Evolutionary conservation across 1,140 invertebrate genomes (phyloP), one percentile per base, ranked within the genome.

Genomic region (Sarcophaga peregrina): DNA sequence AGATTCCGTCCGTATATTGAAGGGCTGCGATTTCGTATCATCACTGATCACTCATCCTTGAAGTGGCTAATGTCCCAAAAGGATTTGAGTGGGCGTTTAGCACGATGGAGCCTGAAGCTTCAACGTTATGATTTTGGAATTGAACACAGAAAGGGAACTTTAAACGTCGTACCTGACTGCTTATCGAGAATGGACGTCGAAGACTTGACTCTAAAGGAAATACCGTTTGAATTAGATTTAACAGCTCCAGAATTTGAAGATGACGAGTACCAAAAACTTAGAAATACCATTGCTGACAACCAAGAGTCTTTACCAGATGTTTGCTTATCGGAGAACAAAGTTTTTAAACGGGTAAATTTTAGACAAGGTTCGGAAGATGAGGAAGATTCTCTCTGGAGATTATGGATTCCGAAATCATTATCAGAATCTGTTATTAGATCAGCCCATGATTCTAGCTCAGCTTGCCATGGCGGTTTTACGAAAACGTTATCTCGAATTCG

Each of bases 1-100:
- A 90, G 91, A 75, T 92, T 92, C 83, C 84, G 89, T 58, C 84
- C 86, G 7, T 92, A 91, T 84, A 45, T 92, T 5, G 87, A 90
- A 78, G 90, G 88, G 1, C 75, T 86, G 2, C 47, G 86, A 47
- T 92, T 92, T 83, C 83, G 83, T 7, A 83, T 91, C 5, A 84
- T 91, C 45, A 88, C 86, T 15, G 87, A 91, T 82, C 87, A 86
- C 62, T 78, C 82, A 9, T 85, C 83, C 72, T 78, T 88, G 7
- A 47, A 37, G 25, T 87, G 86, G 85, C 83, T 87, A 9, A 83
- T 84, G 81, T 76, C 85, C 8, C 83, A 88, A 54, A 83, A 85
- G 25, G 85, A 87, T 80, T 85, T 87, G 0, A 85, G 81, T 8
- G 87, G 87, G 17, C 83, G 86, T 54, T 82, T 90, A 7, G 86